phyloP scores from a whole-genome alignment of 1,140 invertebrate species.

The Calliphora vicina region DNA sequence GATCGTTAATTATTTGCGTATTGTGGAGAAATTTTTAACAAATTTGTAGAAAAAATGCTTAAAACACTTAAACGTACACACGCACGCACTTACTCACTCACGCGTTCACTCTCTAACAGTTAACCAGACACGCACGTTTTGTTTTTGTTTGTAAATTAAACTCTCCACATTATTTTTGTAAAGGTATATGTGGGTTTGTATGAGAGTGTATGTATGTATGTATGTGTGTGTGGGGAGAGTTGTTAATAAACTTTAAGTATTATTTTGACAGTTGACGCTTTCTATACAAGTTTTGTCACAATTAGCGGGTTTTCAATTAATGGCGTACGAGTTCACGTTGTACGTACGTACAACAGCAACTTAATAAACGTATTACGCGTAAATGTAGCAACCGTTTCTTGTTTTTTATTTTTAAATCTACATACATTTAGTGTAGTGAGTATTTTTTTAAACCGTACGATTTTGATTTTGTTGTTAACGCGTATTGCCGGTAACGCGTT shows the following conservation, averaged over 20 bases:
- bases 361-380: not conserved
- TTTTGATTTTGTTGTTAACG: not conserved
- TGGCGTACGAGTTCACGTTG: not conserved
- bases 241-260: not conserved
- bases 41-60: too few species aligned
- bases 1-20: not conserved
- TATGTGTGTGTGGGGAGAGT: not conserved
- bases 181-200: not conserved
- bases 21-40: not conserved
- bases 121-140: not conserved
- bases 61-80: not conserved
- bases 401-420: not conserved
- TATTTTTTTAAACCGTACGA: not conserved
- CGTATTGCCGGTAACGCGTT: slow-evolving; percentile 23
- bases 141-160: not conserved
- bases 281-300: slow-evolving; percentile 10
- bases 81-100: not conserved
- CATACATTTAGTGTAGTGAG: not conserved
- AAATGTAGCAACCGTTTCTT: slow-evolving; percentile 1
- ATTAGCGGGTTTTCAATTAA: not conserved
- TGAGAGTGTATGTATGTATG: not conserved
- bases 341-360: not conserved
- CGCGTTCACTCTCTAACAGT: too few species aligned
- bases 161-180: not conserved
- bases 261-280: not conserved